Evolutionary conservation across 2,888 invertebrate species (phyloP).

Genomic region (Plebejus anna): DNA sequence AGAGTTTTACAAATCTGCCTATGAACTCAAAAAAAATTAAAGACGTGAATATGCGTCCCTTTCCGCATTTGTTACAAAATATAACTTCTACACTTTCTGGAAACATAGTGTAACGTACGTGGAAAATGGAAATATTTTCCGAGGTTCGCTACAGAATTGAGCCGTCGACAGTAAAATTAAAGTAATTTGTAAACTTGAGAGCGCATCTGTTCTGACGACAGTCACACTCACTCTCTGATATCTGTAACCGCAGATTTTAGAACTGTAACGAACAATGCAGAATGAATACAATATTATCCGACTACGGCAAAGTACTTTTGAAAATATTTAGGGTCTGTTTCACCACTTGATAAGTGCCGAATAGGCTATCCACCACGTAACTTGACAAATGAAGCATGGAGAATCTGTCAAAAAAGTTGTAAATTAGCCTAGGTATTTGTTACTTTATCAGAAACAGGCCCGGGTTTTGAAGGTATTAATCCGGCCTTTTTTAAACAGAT

Average conservation of each 20-base stretch:
- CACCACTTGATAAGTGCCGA: too few species aligned
- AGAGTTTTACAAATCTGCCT: too few species aligned
- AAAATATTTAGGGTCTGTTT: too few species aligned
- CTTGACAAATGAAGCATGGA: too few species aligned
- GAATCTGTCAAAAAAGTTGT: too few species aligned
- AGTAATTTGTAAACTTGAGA: background rate
- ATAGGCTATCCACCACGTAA: too few species aligned
- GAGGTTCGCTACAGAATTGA: background rate
- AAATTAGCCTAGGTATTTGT: too few species aligned
- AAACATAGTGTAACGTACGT: background rate
- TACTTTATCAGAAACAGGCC: too few species aligned
- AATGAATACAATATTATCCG: background rate
- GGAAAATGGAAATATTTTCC: background rate
- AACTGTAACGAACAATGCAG: background rate
- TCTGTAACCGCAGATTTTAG: background rate
- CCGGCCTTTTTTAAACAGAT: too few species aligned
- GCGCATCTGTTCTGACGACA: background rate
- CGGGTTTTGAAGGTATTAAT: too few species aligned
- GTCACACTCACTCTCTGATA: background rate
- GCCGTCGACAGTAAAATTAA: constrained; percentile 5
- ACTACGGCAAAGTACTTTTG: too few species aligned
- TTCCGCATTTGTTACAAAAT: background rate
- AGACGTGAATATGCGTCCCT: background rate
- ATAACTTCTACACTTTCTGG: background rate
- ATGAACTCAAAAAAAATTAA: background rate